Evolutionary conservation across 2,888 invertebrate species (phyloP), one percentile per base, ranked within the genome.

Genomic region (Deroplatys truncata): DNA sequence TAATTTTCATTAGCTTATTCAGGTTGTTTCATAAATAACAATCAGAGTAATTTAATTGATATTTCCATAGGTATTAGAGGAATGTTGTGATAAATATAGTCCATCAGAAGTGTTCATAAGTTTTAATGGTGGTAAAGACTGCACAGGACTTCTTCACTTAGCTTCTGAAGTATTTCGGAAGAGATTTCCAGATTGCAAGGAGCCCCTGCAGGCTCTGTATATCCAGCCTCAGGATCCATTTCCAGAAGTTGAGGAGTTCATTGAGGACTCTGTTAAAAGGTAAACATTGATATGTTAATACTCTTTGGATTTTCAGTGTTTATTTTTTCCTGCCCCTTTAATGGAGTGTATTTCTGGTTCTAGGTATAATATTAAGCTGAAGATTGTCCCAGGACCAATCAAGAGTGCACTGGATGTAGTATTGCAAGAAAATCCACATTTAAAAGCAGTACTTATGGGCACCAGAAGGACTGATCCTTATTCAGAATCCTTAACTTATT

Each of bases 71-170:
- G 93, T 95, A 90, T 94, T 97, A 89, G 94, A 94, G 92, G 93
- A 95, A 92, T 95, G 96, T 90, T 95, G 96, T 91, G 93, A 94
- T 85, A 92, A 94, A 88, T 98, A 96, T 93, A 94, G 95, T n/a
- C 93, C 96, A 29, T 95, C 96, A 89, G 96, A 98, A 93, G 94
- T 98, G 28, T 98, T 98, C 92, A 93, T 99, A 56, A 97, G 98
- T 43, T 99, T 99, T 93, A 99, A 99, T 93, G 99, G 99, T 7
- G 99, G 99, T 2, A 99, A 99, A 94, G 99, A 99, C 94, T 99
- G 99, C 93, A 99, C 99, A 0, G 98, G 97, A 0, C 94, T 99
- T 25, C 94, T 99, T 82, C 97, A 98, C 93, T 93, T 98, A 91
- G 93, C 94, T 20, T 93, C 95, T 91, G 94, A 95, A 3, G 94